Base-by-base conservation (phyloP, 1,140 invertebrate genomes). In the Drosophila littoralis region DNA sequence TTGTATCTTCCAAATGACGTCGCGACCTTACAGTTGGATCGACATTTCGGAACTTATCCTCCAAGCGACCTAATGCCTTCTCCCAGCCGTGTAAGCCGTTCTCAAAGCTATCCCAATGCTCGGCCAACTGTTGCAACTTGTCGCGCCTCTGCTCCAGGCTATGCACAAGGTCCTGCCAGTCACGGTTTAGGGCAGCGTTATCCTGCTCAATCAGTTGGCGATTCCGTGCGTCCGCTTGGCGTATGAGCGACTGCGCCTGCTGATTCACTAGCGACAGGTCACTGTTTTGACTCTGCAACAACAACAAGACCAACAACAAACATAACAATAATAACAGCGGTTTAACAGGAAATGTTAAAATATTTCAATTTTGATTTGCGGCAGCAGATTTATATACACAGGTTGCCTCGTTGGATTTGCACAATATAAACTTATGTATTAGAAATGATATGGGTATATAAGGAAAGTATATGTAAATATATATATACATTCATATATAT, bases 31-130 rank as follows among this genome's bases (percentile, higher is more conserved):
- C 95, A 58, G 94, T 94, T 28, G 93, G 93, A 91, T 97, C 96
- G 50, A 97, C 92, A 92, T 97, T 95, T 75, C 95, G 95, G 74
- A 94, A 94, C 48, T 95, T 94, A 83, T 97, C 96, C 69, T 96
- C 95, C 17, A 95, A 93, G 17, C 93, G 93, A 75, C 93, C 94
- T 3, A 96, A 69, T 54, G 94, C 93, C 74, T 93, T 94, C 82
- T 95, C 96, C 90, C 94, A 95, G 50, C 93, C 93, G 73, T 95
- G 94, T 91, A 95, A 95, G 72, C 94, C 94, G 2, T 93, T 93
- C 92, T 97, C 96, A 79, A 96, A 96, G 61, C 95, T 94, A 81
- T 97, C 95, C 96, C 97, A 97, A 73, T 96, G 95, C 67, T 94
- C 94, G 1, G 96, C 95, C 58, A 97, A 91, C 48, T 94, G 93